A percentile compares a stretch with the other conserved stretches of the same genome.
Conservation (phyloP, 2,888 invertebrate species). For the Hypsopygia costalis region DNA sequence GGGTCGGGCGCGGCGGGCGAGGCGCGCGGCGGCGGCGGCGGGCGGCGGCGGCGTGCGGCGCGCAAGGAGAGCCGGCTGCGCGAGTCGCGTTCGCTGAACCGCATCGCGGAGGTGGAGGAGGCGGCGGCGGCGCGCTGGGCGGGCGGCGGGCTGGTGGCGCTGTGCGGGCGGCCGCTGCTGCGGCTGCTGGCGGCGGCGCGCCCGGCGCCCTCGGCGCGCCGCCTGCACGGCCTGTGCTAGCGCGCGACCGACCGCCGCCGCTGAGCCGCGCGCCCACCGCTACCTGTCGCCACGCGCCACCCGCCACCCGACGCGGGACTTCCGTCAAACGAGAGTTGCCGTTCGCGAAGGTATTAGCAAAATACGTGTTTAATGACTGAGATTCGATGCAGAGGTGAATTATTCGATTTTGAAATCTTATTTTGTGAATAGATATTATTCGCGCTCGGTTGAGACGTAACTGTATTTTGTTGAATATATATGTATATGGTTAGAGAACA, state of each 20-base stretch:
- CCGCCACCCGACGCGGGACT: neutral
- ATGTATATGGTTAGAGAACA: no score
- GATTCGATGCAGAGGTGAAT: neutral
- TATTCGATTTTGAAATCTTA: neutral
- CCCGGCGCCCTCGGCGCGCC: conserved; percentile 54
- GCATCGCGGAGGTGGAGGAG: conserved; percentile 93
- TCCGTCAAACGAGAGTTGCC: neutral
- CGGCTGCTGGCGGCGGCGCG: conserved; percentile 76
- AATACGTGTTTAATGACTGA: no score
- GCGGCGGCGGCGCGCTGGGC: conserved; percentile 73
- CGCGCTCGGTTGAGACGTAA: no score
- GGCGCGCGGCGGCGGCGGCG: conserved; percentile 33
- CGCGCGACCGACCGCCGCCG: conserved; percentile 8
- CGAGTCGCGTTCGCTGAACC: conserved; percentile 91
- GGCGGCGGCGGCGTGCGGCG: conserved; percentile 57
- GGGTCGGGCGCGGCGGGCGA: conserved; percentile 28
- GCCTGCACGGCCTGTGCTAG: conserved; percentile 70
- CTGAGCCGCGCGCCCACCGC: conserved; percentile 4
- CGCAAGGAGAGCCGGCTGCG: conserved; percentile 80
- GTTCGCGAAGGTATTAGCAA: no score
- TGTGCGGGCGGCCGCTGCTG: conserved; percentile 68
- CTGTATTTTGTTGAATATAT: no score
- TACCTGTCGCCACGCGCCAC: neutral
- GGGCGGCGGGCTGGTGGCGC: conserved; percentile 62
- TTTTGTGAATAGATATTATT: no score